Base-by-base conservation (phyloP, 2,113 vertebrate genomes). In the Myxocyprinus asiaticus region DNA sequence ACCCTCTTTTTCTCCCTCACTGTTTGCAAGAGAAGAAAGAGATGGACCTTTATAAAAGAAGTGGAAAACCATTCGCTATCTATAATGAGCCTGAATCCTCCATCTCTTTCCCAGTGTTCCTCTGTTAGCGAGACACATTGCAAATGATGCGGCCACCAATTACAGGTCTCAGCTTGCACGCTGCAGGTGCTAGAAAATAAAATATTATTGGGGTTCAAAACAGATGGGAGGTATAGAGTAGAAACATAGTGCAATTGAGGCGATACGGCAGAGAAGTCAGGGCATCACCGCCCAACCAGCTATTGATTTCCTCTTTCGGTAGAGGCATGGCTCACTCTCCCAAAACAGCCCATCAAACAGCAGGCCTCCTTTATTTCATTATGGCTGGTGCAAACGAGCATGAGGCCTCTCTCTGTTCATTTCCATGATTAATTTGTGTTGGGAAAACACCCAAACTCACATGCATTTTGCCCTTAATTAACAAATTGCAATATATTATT, bases 401-500 rank as follows among this genome's bases (percentile, higher is more conserved):
- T 59, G 75, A 71, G 71, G 70, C 72, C 66, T 63, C 80, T 74
- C 77, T 84, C 84, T 76, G 56, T 81, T 85, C 77, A 82, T 85
- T 82, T 67, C 85, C 72, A 68, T 86, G 82, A 86, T 86, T 85
- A 82, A 86, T 80, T 65, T 84, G 79, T 82, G 84, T 85, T 77
- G 82, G 78, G 82, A 84, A 85, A 84, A 85, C 85, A 85, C 77
- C 83, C 67, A 72, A 68, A 84, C 85, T 85, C 83, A 78, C 76
- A 78, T 85, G 83, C 80, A 85, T 83, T 88, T 80, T 83, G 81
- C 85, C 84, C 82, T 85, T 85, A 84, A 88, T 88, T 86, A 88
- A 88, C 87, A 86, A 85, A 86, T 85, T 84, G 83, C 82, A 75
- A 83, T 82, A 84, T 85, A 84, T 85, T 85, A 86, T 86, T 85